Percentiles rank a stretch among this genome's conserved stretches.
Evolutionary conservation across 2,113 vertebrate genomes (phyloP).

Genomic region (Setophaga coronata): DNA sequence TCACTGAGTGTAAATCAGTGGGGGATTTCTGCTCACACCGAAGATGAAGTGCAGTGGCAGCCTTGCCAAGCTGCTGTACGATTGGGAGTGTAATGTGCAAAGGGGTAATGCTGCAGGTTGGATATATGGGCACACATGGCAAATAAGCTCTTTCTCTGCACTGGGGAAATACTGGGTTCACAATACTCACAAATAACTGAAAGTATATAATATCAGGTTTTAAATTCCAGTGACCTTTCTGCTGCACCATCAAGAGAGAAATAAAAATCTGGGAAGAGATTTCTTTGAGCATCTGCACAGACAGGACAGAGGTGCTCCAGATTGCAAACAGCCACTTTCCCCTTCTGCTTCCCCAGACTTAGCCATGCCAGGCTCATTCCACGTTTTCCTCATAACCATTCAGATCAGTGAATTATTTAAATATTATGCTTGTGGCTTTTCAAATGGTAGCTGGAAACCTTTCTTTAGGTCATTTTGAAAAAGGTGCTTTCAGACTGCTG

Average conservation of each 20-base stretch:
- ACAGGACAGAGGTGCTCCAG: neutral
- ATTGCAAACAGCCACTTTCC: neutral
- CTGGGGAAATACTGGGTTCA: neutral
- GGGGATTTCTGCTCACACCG: neutral
- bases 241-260: neutral
- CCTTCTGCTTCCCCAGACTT: neutral
- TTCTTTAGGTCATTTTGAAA: neutral
- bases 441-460: neutral
- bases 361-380: neutral
- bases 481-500: neutral
- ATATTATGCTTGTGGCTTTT: neutral
- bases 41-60: neutral
- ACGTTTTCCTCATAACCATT: neutral
- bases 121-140: fast-evolving
- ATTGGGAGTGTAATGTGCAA: neutral
- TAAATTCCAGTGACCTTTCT: neutral
- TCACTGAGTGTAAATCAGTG: neutral
- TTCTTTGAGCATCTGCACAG: neutral
- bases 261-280: neutral
- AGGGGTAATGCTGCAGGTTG: neutral
- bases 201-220: neutral
- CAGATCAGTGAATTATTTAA: neutral
- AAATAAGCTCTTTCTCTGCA: neutral
- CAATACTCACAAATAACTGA: neutral
- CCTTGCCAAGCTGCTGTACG: neutral